These are phyloP conservation scores for Tigriopus californicus DNA, from an alignment of 2,888 invertebrate genomes.

Conservation along the genomic window DNA sequence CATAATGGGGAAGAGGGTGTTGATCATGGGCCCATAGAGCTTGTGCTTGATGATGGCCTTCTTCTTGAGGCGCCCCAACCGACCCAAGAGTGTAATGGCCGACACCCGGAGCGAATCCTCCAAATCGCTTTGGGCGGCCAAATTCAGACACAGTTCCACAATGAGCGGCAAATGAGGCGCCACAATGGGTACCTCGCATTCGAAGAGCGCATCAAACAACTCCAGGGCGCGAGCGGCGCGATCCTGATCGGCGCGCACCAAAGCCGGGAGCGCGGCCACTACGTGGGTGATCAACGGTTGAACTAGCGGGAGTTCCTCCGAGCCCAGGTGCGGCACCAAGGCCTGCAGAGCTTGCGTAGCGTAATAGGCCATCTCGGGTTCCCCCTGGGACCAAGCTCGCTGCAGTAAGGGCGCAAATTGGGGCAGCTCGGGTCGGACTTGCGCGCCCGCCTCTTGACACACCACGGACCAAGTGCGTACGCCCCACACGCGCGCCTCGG, in stretches of 20 bases:
- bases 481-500: conserved; percentile 20
- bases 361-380: conserved; percentile 30
- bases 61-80: conserved; percentile 46
- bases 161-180: conserved; percentile 43
- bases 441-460: conserved; percentile 43
- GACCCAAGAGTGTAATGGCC: conserved; percentile 44
- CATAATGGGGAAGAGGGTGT: conserved; percentile 47
- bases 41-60: conserved; percentile 50
- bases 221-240: conserved; percentile 42
- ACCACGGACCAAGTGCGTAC: not conserved
- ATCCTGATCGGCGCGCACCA: conserved; percentile 37
- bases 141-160: conserved; percentile 44
- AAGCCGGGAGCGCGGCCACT: conserved; percentile 39
- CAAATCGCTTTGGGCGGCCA: conserved; percentile 36
- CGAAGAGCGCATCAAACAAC: conserved; percentile 41
- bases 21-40: conserved; percentile 45
- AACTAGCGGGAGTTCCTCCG: conserved; percentile 35
- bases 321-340: conserved; percentile 42
- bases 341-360: conserved; percentile 44
- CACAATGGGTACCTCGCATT: conserved; percentile 39
- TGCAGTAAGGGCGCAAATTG: conserved; percentile 34
- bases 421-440: conserved; percentile 32
- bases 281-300: conserved; percentile 40
- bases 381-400: conserved; percentile 33
- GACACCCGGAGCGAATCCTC: conserved; percentile 44